Evolutionary conservation across 2,888 invertebrate species (phyloP), one percentile per base, ranked within the genome.

Genomic region (Busseola fusca): DNA sequence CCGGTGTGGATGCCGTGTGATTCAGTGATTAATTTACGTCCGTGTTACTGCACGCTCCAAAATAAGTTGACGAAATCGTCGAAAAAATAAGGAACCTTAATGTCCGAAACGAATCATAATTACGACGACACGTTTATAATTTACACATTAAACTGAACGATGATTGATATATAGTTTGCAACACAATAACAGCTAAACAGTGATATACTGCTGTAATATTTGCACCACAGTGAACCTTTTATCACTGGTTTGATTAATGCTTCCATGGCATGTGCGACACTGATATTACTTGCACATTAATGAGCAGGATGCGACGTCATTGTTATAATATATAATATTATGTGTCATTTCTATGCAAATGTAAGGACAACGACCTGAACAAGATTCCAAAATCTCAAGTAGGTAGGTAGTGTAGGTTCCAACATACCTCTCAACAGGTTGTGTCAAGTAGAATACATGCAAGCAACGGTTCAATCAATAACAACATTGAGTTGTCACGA

Each of bases 171-270:
- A 89, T 86, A 80, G 87, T 84, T 84, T 80, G 81, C 81, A 84
- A 83, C 85, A 83, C 77, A 84, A 85, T 84, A 87, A 89, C 85
- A 90, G 88, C 88, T 87, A 88, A 89, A 87, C 87, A 89, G 83
- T 94, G 92, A 94, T 94, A 93, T 94, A 95, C 90, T 87, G 86
- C 72, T 78, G 80, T 82, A 80, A 89, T 90, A 91, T 92, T 91
- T 91, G 91, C 93, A 91, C 89, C 72, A 84, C 86, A 88, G 83
- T 89, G 89, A 88, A 89, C 87, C 87, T 88, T 89, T 92, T 95
- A 94, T 94, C 94, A 90, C 80, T 83, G 64, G 69, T 86, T 85
- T 94, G 93, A 95, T 94, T 92, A 90, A 95, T 94, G 94, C 86
- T 87, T 90, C 90, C 90, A 89, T 88, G 89, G 90, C 89, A 89